These are phyloP conservation scores for Drosophila neocordata DNA, from an alignment of 1,140 invertebrate genomes.

Conservation along the genomic window DNA sequence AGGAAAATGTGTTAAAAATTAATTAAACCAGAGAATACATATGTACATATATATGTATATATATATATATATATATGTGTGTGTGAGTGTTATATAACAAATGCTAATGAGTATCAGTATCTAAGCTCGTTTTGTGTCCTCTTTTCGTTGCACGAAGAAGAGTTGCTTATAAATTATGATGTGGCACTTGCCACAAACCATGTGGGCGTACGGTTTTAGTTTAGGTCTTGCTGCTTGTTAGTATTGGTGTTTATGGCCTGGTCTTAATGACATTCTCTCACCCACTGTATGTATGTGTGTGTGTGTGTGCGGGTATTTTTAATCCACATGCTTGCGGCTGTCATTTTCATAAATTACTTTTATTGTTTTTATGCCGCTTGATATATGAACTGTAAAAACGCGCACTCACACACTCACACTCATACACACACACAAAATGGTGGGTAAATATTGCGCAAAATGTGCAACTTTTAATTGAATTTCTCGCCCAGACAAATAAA, in stretches of 20 bases:
- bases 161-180: slow-evolving; percentile 72
- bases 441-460: slow-evolving; percentile 26
- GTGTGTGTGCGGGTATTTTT: slow-evolving; percentile 61
- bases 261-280: slow-evolving; percentile 56
- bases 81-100: slow-evolving; percentile 21
- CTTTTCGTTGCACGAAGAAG: slow-evolving; percentile 23
- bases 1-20: slow-evolving; percentile 57
- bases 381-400: slow-evolving; percentile 71
- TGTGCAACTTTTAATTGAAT: slow-evolving; percentile 22
- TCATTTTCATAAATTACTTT: slow-evolving; percentile 82
- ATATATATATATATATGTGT: not conserved
- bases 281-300: slow-evolving; percentile 1
- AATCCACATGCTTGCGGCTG: slow-evolving; percentile 74
- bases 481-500: not conserved
- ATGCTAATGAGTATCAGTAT: slow-evolving; percentile 69
- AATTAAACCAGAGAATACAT: slow-evolving; percentile 60
- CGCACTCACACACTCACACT: not conserved
- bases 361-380: slow-evolving; percentile 67
- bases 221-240: slow-evolving; percentile 15
- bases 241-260: slow-evolving; percentile 58
- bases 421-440: slow-evolving; percentile 3
- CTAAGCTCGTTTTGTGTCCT: slow-evolving; percentile 31
- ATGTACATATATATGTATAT: slow-evolving; percentile 19
- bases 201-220: slow-evolving; percentile 42
- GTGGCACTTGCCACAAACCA: slow-evolving; percentile 41